Evolutionary conservation across 2,797 vertebrate species (phyloP), one percentile per base, ranked within the genome.

Genomic region (Malurus leucopterus): DNA sequence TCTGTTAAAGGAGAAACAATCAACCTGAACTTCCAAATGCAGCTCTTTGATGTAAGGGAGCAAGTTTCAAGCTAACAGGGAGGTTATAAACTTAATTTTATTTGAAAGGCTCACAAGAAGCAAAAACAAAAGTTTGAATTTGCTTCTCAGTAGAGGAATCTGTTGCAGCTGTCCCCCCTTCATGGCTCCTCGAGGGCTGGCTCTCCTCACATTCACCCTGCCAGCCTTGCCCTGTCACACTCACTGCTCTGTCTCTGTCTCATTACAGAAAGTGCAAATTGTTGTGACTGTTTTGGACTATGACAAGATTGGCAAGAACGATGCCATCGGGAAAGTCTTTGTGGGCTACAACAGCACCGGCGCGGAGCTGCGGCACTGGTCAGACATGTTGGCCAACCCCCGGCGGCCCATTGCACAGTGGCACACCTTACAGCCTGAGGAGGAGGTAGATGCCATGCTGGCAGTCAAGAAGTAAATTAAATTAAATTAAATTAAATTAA

Each of bases 271-370:
- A 99, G 99, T 99, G 97, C 99, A 99, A 97, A 96, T 99, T 97
- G 99, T 99, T 98, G 99, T 99, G 97, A 99, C 99, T 96, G 99
- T 99, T 98, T 99, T 99, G 98, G 99, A 99, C 99, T 99, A 99
- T 99, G 99, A 99, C 98, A 99, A 99, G 98, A 99, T 99, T 96
- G 99, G 99, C 97, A 99, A 99, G 98, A 99, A 99, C 14, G 99
- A 99, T 97, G 99, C 99, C 96, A 99, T 99, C 95, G 99, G 99
- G 78, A 99, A 99, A 91, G 99, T 99, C 88, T 99, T 99, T 97
- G 99, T 99, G 97, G 99, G 99, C 96, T 99, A 99, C 96, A 99
- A 99, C 96, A 99, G 99, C 98, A 98, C 99, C 5, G 99, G 99
- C 9, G 99, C 99, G 12, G 99, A 99, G 98, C 97, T 99, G 87